Conservation (phyloP, 2,888 invertebrate species). For the Meteorus cinctellus region DNA sequence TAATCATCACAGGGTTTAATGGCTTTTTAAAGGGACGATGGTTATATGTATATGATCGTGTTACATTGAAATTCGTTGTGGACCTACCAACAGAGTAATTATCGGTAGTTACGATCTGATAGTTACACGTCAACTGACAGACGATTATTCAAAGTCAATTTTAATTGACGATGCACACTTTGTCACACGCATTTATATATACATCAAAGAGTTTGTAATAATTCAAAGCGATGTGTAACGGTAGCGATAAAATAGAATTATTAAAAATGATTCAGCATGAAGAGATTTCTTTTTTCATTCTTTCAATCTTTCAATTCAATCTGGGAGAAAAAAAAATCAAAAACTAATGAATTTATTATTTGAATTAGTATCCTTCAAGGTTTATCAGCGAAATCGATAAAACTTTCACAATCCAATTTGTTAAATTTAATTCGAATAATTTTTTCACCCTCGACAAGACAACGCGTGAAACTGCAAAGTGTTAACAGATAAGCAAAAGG, state of each 20-base stretch:
- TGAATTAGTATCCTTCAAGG: no score
- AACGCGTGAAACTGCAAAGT: constrained; percentile 25
- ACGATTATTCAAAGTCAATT: constrained; percentile 42
- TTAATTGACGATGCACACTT: constrained; percentile 39
- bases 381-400: no score
- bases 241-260: not conserved
- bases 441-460: no score
- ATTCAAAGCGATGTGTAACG: not conserved
- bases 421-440: no score
- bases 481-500: constrained; percentile 26
- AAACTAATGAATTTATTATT: no score
- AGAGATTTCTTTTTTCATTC: not conserved
- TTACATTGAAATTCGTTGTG: constrained; percentile 42
- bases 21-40: constrained; percentile 66
- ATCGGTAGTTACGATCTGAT: constrained; percentile 38
- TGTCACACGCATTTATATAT: constrained; percentile 30
- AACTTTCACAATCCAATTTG: no score
- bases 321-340: not conserved
- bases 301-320: constrained; percentile 5
- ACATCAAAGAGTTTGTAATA: constrained; percentile 26
- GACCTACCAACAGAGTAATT: constrained; percentile 34
- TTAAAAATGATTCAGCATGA: not conserved
- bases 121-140: constrained; percentile 35
- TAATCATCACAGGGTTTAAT: constrained; percentile 67
- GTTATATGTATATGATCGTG: constrained; percentile 38